These are phyloP conservation scores for Drosophila formosana DNA, from an alignment of 2,888 invertebrate species.

Conservation along the genomic window DNA sequence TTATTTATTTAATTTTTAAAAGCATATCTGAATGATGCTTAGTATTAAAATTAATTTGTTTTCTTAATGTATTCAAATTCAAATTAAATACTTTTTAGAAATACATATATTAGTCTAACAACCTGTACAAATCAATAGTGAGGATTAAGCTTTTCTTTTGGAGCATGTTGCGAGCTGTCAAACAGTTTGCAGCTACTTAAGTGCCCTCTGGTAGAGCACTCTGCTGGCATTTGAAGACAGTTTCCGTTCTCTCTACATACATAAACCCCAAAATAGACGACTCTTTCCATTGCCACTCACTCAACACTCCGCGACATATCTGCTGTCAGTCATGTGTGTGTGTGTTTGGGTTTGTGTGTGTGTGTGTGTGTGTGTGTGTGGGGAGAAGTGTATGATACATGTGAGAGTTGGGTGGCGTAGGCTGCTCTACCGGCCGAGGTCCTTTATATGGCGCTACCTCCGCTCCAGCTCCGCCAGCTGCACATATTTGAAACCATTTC, in stretches of 20 bases:
- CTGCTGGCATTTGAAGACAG: slow-evolving; percentile 45
- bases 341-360: slow-evolving; percentile 10
- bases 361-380: slow-evolving; percentile 9
- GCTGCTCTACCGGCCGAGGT: slow-evolving; percentile 41
- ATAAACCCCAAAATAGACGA: slow-evolving; percentile 46
- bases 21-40: too few relatives aligned
- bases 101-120: too few relatives aligned
- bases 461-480: slow-evolving; percentile 23
- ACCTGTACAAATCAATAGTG: too few relatives aligned
- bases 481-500: slow-evolving; percentile 67
- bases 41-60: too few relatives aligned
- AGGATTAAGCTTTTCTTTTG: too few relatives aligned
- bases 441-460: slow-evolving; percentile 33
- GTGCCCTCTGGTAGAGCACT: slow-evolving; percentile 28
- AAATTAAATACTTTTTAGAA: too few relatives aligned
- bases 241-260: slow-evolving; percentile 23
- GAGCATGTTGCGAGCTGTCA: neutral
- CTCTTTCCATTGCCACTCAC: slow-evolving; percentile 52
- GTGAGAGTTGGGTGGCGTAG: slow-evolving; percentile 42
- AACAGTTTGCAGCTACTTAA: neutral
- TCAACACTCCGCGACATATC: slow-evolving; percentile 60
- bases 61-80: too few relatives aligned
- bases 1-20: too few relatives aligned
- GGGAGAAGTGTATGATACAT: slow-evolving; percentile 18
- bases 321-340: slow-evolving; percentile 52